These are phyloP conservation scores for Sylvilagus floridanus DNA, from an alignment of 2,797 vertebrate species.

Conservation along the genomic window DNA sequence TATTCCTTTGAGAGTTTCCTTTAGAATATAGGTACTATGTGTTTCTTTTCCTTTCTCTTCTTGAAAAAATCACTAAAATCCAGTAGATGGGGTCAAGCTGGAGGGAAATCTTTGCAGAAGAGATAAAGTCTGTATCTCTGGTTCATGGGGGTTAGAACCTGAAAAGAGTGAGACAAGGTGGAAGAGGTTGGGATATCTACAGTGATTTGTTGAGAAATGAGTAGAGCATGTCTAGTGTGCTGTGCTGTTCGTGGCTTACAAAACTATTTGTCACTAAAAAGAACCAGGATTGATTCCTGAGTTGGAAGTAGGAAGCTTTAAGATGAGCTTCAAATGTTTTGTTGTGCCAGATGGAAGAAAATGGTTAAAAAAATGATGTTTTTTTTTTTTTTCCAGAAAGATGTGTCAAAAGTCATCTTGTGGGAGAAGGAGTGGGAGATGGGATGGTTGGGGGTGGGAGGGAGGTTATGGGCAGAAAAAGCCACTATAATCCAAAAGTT, in stretches of 20 bases:
- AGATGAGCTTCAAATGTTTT: background rate
- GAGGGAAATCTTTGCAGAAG: background rate
- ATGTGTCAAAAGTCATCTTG: background rate
- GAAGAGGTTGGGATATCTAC: rapidly evolving
- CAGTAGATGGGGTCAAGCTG: background rate
- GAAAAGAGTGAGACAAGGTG: background rate
- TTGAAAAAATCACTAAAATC: background rate
- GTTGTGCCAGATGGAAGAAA: background rate
- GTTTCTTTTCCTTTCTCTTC: background rate
- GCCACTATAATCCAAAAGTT: too few species aligned
- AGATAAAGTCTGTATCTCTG: background rate
- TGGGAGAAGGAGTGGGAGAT: too few species aligned
- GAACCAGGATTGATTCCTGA: background rate
- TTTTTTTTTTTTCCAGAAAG: too few species aligned
- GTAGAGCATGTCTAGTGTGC: rapidly evolving
- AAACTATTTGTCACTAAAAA: background rate
- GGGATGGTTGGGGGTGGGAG: too few species aligned
- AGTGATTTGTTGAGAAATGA: background rate
- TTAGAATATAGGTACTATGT: background rate
- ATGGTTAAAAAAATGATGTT: background rate
- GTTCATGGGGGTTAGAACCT: background rate
- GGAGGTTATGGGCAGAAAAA: too few species aligned
- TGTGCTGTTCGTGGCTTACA: background rate
- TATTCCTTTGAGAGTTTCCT: background rate
- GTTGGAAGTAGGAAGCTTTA: background rate